Evolutionary conservation across 2,888 invertebrate genomes (phyloP).

Genomic region (Ceraclea dissimilis): DNA sequence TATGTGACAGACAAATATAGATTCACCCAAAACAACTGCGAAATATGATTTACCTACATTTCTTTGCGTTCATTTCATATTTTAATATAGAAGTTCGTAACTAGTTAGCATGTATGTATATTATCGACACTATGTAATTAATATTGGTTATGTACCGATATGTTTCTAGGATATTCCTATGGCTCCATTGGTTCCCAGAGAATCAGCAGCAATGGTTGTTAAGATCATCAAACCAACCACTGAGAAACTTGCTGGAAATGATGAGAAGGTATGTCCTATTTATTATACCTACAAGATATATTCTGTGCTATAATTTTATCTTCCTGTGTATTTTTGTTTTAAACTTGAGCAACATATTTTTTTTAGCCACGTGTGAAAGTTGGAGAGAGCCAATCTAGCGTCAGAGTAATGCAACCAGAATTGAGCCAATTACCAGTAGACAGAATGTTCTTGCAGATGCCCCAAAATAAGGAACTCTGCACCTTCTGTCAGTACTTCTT

Average conservation of each 20-base stretch:
- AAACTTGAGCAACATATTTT: too few relatives aligned
- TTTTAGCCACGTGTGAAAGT: slow-evolving; percentile 14
- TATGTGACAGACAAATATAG: too few relatives aligned
- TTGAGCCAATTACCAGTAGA: slow-evolving; percentile 44
- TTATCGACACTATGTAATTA: too few relatives aligned
- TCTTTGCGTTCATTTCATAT: too few relatives aligned
- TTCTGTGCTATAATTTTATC: too few relatives aligned
- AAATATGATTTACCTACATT: too few relatives aligned
- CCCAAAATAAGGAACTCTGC: slow-evolving; percentile 48
- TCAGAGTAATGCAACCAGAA: slow-evolving; percentile 28
- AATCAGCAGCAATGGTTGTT: slow-evolving; percentile 39
- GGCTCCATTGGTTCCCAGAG: slow-evolving; percentile 52
- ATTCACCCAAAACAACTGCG: too few relatives aligned
- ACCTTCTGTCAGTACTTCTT: slow-evolving; percentile 76
- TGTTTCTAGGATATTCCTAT: slow-evolving; percentile 40
- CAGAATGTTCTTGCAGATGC: slow-evolving; percentile 36
- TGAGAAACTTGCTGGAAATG: slow-evolving; percentile 34
- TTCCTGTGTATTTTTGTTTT: too few relatives aligned
- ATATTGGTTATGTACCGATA: too few relatives aligned
- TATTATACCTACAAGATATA: slow-evolving; percentile 27
- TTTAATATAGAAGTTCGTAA: too few relatives aligned
- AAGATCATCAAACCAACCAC: slow-evolving; percentile 30
- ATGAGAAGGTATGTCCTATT: slow-evolving; percentile 34
- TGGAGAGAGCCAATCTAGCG: slow-evolving; percentile 20
- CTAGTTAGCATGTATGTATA: too few relatives aligned